Evolutionary conservation across 1,140 invertebrate genomes (phyloP), one percentile per base, ranked within the genome.

Genomic region (Holotrichia oblita): DNA sequence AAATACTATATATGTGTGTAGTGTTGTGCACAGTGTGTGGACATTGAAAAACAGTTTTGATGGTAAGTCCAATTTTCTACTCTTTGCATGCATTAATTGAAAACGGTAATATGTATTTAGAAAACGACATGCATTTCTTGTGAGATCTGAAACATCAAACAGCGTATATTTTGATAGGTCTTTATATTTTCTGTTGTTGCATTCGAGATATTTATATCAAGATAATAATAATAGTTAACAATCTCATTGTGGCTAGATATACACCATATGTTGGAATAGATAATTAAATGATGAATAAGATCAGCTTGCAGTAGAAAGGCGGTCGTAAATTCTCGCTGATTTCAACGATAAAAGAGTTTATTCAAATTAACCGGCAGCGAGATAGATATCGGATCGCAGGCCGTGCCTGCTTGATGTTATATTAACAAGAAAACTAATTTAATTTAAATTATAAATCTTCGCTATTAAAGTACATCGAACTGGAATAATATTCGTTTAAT

Each of bases 401-500:
- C 48, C 48, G 48, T 17, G 17, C 61, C 12, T 20, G 61, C 22
- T 69, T 22, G 3, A 22, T 7, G 22, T 22, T 69, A 34, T 69
- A 69, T 34, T 27, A 69, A 69, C 61, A 27, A 27, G 61, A 69
- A 34, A 69, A 69, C 61, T 69, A 69, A 69, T 69, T 77, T 77
- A 44, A 77, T 77, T 77, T 59, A 44, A 77, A 78, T 72, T 78
- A 78, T 77, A 12, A 77, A 77, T 41, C 61, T 41, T 61, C 34
- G 10, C 69, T 42, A 78, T 78, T 78, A 78, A 72, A 61, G 77
- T 78, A 78, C 77, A 73, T 78, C 77, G 77, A 78, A 78, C 77
- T 73, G 61, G 34, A 61, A 34, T 42, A 69, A 77, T 77, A 77
- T 40, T 77, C 76, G 59, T 77, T 64, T 77, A 77, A 77, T 77